These are phyloP conservation scores for Drosophila sturtevanti DNA, from an alignment of 1,140 invertebrate genomes.

Conservation along the genomic window DNA sequence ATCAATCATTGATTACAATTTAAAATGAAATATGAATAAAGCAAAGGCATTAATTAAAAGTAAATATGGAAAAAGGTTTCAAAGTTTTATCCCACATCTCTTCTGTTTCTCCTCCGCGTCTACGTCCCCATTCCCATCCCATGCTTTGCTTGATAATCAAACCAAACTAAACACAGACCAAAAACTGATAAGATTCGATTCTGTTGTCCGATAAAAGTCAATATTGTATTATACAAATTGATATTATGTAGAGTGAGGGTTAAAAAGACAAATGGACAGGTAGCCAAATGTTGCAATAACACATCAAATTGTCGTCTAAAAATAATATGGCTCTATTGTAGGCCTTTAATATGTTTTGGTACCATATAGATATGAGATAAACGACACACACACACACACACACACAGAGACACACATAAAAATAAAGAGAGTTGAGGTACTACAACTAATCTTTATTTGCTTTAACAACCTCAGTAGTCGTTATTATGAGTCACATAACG, in stretches of 20 bases:
- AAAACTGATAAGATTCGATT: not conserved
- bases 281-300: not conserved
- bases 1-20: conserved; percentile 1
- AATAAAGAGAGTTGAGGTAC: not conserved
- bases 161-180: not conserved
- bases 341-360: not conserved
- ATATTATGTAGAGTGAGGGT: not conserved
- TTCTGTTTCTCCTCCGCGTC: too few relatives aligned
- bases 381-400: not conserved
- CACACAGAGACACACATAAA: not conserved
- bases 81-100: not conserved
- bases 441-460: not conserved
- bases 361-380: not conserved
- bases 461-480: not conserved
- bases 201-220: conserved; percentile 28
- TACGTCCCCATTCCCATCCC: too few relatives aligned
- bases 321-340: conserved; percentile 1
- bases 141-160: not conserved
- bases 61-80: not conserved
- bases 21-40: not conserved
- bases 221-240: conserved; percentile 3
- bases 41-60: not conserved
- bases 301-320: conserved; percentile 28
- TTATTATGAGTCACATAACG: not conserved
- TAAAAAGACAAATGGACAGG: not conserved